Evolutionary conservation across 1,140 invertebrate genomes (phyloP), one percentile per base, ranked within the genome.

Genomic region (Heliconius congener): DNA sequence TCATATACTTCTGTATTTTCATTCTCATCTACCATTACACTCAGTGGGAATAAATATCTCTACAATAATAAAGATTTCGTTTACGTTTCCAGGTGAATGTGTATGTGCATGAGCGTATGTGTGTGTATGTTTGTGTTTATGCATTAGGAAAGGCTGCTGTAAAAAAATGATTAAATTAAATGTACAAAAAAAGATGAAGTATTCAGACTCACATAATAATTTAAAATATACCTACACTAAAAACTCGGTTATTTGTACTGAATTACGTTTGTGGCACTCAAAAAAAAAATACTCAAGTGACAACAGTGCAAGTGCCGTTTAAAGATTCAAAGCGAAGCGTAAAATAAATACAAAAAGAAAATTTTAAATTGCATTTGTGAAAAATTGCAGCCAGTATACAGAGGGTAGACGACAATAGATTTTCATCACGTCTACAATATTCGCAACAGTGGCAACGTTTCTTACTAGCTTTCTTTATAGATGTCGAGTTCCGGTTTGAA

Each of bases 381-480:
- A 80, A 80, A 73, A 80, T 80, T 76, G 79, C 74, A 76, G 55
- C 79, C 74, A 72, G 39, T 66, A 71, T 71, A 76, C 46, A 66
- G 71, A 74, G 57, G 52, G 73, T 57, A 71, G 50, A 42, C 75
- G 60, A 81, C 79, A 81, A 81, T 81, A 73, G 57, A 81, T 78
- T 81, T 81, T 74, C 73, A 78, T 78, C 80, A 60, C 60, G 73
- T 78, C 73, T 66, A 72, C 76, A 70, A 66, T 75, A 70, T 77
- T 74, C 66, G 80, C 75, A 72, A 77, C 73, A 74, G 75, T 66
- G 76, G 73, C 39, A 74, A 71, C 73, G 73, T 66, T 72, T 78
- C 76, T 80, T 80, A 66, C 60, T 66, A 66, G 79, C 60, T 42
- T 77, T 77, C 79, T 81, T 81, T 81, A 76, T 74, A 42, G 74